Percentiles rank a stretch among this genome's conserved stretches.
phyloP scores from a whole-genome alignment of 2,113 vertebrate genomes.

The Forbesichthys papilliferus region DNA sequence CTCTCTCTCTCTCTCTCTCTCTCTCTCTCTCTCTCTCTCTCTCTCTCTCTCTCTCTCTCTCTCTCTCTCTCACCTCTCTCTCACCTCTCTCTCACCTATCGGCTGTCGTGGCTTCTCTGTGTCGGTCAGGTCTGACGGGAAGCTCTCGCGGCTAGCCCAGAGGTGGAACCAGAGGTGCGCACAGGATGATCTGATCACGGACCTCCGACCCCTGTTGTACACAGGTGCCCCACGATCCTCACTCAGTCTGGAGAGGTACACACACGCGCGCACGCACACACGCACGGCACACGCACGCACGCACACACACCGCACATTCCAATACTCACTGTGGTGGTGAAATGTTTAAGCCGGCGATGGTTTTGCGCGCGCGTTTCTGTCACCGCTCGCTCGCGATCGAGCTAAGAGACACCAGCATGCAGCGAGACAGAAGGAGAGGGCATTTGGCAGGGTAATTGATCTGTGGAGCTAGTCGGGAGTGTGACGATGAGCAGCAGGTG shows the following conservation, averaged over 20 bases:
- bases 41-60: neutral
- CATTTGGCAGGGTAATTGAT: slow-evolving; percentile 1
- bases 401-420: neutral
- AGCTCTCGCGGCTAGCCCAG: slow-evolving; percentile 78
- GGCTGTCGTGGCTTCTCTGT: slow-evolving; percentile 1
- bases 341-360: neutral
- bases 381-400: neutral
- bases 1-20: too few species aligned
- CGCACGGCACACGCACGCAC: neutral
- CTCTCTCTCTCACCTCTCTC: neutral
- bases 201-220: slow-evolving; percentile 79
- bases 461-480: slow-evolving; percentile 11
- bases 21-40: neutral
- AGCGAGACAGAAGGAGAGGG: neutral
- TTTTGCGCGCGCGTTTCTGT: neutral
- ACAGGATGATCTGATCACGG: slow-evolving; percentile 84
- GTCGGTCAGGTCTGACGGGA: slow-evolving; percentile 81
- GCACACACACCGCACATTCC: slow-evolving; percentile 1
- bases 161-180: slow-evolving; percentile 79
- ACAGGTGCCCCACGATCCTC: slow-evolving; percentile 70
- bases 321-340: neutral
- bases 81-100: neutral
- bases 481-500: neutral
- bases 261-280: neutral
- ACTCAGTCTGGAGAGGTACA: slow-evolving; percentile 84